Evolutionary conservation across 2,888 invertebrate species (phyloP), one percentile per base, ranked within the genome.

Genomic region (Caenorhabditis imperialis): DNA sequence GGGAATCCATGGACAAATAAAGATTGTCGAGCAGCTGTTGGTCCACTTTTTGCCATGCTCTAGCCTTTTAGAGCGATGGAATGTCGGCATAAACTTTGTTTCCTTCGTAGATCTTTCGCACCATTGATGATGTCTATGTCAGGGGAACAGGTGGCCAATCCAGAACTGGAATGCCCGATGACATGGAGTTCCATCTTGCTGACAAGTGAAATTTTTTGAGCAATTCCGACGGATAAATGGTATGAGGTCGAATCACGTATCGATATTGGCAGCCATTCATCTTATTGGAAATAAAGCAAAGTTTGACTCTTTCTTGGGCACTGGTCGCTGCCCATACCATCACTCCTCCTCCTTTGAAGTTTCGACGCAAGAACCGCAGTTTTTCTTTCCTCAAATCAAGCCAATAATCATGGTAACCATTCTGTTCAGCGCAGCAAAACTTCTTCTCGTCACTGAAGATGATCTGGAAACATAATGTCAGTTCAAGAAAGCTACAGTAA

Each of bases 371-470:
- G 16, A 25, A 40, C 23, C 42, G 54, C 18, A 40, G 25, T 40
- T 25, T 40, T 1, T 57, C 45, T 45, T 57, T 57, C 45, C 47
- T 57, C 33, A 45, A 57, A 45, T 57, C 47, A 22, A 33, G 57
- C 57, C 57, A 57, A n/a, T 57, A 57, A 40, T 40, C 16, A 30
- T 18, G 14, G 35, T 37, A 57, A 33, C 57, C 57, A 18, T 45
- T 45, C 20, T 44, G 45, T 12, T 33, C 57, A 57, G 44, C 57
- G 18, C 57, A 57, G 23, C 33, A 33, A n/a, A 44, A 45, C 22
- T 57, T 57, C 18, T 45, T 57, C 20, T 35, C 45, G 30, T 57
- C 57, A 33, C 30, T 30, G 10, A 57, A 57, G 30, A 57, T 22
- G 45, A 57, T 20, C 57, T 54, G 42, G 38, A 30, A 25, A n/a